Base-by-base conservation (phyloP, 2,888 invertebrate species). In the Selenia dentaria region DNA sequence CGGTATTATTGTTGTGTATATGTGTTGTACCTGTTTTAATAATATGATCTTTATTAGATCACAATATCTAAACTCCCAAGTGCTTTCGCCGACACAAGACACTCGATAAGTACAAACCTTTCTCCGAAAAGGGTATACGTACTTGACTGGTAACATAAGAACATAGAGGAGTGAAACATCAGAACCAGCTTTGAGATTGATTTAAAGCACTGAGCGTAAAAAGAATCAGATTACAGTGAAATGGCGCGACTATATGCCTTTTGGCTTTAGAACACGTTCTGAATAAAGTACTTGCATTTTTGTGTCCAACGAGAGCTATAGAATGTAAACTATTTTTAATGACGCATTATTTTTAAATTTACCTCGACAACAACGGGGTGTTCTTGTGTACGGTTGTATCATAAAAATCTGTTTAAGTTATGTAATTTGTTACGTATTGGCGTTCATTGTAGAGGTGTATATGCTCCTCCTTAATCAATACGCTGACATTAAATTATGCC, bases 161-260 rank as follows among this genome's bases (percentile, higher is more conserved):
- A 4, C 16, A 3, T 16, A 2, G 3, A 4, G 4, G 16, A 49
- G 40, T 51, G 40, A 48, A 57, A 53, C 40, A 51, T 46, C 32
- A 51, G 40, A 47, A 54, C 40, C 35, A 42, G 49, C 47, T 37
- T 41, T 42, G 37, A 42, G 48, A 54, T 51, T 57, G 47, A 49
- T 54, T 51, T 49, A 41, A 51, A 4, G 46, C 38, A 39, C 38
- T 49, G 49, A 46, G 37, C 37, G 37, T 44, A 33, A 16, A 31
- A 51, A 27, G 46, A 57, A 51, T 57, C 54, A 39, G 25, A 42
- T 57, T 54, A 54, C 56, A 3, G 28, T 27, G 31, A 39, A 40
- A 40, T 35, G 36, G 35, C 36, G 44, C 37, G 39, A n/a, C n/a
- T n/a, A 22, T 36, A 40, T 26, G 36, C 28, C 9, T 47, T 46